phyloP scores from a whole-genome alignment of 2,888 invertebrate genomes.

The Pimpla rufipes region DNA sequence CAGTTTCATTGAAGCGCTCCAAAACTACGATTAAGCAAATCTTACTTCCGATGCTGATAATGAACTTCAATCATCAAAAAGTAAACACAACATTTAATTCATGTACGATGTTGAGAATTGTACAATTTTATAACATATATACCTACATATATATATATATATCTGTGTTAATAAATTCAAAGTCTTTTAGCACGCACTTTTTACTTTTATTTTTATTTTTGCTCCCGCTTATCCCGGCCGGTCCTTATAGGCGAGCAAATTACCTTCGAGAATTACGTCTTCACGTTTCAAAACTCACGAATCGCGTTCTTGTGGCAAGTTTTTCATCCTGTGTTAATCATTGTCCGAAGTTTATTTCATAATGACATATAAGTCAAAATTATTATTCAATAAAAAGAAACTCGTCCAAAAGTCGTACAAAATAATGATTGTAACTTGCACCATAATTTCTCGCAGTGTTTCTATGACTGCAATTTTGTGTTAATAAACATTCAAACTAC shows the following conservation, averaged over 20 bases:
- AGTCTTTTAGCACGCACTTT: conserved; percentile 79
- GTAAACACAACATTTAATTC: conserved; percentile 56
- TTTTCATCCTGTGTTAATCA: too few species aligned
- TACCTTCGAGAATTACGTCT: background rate
- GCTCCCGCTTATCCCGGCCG: conserved; percentile 71
- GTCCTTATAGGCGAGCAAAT: conserved; percentile 42
- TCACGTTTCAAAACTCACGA: background rate
- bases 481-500: background rate
- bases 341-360: background rate
- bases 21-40: conserved; percentile 33
- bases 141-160: conserved; percentile 65
- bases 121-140: conserved; percentile 62
- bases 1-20: conserved; percentile 33
- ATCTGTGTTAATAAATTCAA: conserved; percentile 81
- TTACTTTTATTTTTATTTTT: conserved; percentile 78
- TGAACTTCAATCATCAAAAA: conserved; percentile 46
- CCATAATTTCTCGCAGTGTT: background rate
- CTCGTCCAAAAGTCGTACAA: background rate
- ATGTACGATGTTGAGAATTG: conserved; percentile 66
- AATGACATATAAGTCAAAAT: background rate
- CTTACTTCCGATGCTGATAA: conserved; percentile 54
- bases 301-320: background rate
- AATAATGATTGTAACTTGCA: background rate
- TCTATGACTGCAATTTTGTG: background rate
- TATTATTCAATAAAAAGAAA: background rate